Conservation (phyloP, 2,797 vertebrate species). For the Sebastes iracundus region DNA sequence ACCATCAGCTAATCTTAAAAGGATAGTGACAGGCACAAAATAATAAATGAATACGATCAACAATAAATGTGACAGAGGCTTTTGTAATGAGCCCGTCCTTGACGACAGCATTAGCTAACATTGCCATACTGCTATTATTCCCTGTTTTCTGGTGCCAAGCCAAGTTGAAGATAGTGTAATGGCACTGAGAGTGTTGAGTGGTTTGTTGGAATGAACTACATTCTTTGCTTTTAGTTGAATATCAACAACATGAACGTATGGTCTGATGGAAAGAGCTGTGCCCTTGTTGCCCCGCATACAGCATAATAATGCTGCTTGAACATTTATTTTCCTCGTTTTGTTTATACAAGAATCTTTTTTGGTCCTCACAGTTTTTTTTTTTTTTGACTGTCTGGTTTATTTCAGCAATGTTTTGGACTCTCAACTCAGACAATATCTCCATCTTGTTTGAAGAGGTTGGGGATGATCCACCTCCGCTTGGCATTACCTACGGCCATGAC, state of each 20-base stretch:
- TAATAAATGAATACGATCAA: slow-evolving; percentile 9
- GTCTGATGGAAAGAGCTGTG: slow-evolving; percentile 24
- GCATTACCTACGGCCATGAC: neutral
- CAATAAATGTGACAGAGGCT: slow-evolving; percentile 3
- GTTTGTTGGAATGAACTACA: slow-evolving; percentile 57
- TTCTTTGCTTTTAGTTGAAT: slow-evolving; percentile 52
- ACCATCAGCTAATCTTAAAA: neutral
- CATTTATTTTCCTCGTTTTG: slow-evolving; percentile 20
- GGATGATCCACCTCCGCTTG: slow-evolving; percentile 11
- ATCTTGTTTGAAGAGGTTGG: slow-evolving; percentile 21
- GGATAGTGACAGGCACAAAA: neutral
- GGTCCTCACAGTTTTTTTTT: neutral
- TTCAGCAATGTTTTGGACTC: slow-evolving; percentile 2
- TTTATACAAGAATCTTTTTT: slow-evolving; percentile 15
- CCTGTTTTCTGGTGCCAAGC: slow-evolving; percentile 36
- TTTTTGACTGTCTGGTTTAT: neutral
- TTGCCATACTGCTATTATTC: slow-evolving; percentile 26
- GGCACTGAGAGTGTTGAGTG: slow-evolving; percentile 53
- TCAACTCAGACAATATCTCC: neutral
- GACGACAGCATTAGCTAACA: slow-evolving; percentile 19
- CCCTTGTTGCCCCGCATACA: slow-evolving; percentile 7
- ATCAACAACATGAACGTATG: slow-evolving; percentile 47
- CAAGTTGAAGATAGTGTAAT: slow-evolving; percentile 46
- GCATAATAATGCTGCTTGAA: slow-evolving; percentile 1
- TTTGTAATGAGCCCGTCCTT: slow-evolving; percentile 11